Evolutionary conservation across 2,113 vertebrate genomes (phyloP).

Genomic region (Bujurquina vittata): DNA sequence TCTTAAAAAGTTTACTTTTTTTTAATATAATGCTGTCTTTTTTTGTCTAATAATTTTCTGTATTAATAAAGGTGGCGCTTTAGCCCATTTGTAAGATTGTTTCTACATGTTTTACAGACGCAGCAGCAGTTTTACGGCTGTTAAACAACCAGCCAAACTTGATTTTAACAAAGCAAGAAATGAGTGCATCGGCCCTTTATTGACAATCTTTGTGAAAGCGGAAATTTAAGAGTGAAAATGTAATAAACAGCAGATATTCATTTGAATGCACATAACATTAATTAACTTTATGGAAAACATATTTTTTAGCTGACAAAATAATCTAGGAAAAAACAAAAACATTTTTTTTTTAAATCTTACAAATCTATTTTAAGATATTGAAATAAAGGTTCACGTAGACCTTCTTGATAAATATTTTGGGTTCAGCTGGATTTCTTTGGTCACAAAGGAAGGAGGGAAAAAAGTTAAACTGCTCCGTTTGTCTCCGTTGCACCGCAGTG

Average conservation of each 20-base stretch:
- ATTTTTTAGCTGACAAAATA: too few relatives aligned
- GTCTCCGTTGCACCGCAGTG: background rate
- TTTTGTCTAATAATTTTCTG: background rate
- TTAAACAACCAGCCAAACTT: background rate
- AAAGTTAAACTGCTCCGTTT: background rate
- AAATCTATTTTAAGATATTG: too few relatives aligned
- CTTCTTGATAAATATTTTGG: too few relatives aligned
- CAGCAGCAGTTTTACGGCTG: background rate
- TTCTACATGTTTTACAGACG: background rate
- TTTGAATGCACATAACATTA: background rate
- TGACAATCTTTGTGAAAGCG: too few relatives aligned
- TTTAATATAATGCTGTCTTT: background rate
- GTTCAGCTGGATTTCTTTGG: too few relatives aligned
- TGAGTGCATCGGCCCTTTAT: too few relatives aligned
- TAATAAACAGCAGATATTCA: too few relatives aligned
- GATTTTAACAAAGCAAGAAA: accelerated
- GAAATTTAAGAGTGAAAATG: too few relatives aligned
- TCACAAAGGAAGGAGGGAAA: background rate
- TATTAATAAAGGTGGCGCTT: background rate
- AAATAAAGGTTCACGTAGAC: too few relatives aligned
- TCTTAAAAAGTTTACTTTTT: too few relatives aligned
- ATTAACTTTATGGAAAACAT: background rate
- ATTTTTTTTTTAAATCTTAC: too few relatives aligned
- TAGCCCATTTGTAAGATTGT: background rate
- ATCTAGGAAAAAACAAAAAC: too few relatives aligned